These are phyloP conservation scores for Alouatta caraya DNA, from an alignment of 2,797 vertebrate genomes.

Conservation along the genomic window DNA sequence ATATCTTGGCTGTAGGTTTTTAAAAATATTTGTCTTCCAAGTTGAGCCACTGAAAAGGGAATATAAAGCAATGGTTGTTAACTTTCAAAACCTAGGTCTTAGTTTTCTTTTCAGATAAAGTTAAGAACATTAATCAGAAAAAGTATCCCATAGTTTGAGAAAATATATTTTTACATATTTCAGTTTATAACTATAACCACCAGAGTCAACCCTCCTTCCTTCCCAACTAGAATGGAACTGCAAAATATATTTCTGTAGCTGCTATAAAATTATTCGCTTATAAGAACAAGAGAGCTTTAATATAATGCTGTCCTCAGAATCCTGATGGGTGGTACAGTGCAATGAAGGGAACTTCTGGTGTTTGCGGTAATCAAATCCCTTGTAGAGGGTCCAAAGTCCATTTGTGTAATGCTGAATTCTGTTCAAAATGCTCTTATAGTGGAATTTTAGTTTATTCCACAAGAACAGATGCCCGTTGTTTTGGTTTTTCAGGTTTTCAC, in stretches of 20 bases:
- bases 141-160: not conserved
- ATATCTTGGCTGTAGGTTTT: not conserved
- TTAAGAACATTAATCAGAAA: not conserved
- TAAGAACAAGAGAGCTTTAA: not conserved
- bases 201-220: not conserved
- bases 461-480: conserved; percentile 41
- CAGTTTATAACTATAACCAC: not conserved
- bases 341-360: conserved; percentile 12
- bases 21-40: not conserved
- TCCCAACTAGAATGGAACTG: not conserved
- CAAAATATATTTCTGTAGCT: not conserved
- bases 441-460: conserved; percentile 16
- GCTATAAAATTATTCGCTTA: not conserved
- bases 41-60: not conserved
- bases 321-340: not conserved
- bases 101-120: not conserved
- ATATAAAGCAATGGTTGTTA: not conserved
- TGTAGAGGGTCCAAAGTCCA: not conserved
- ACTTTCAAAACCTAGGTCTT: not conserved
- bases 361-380: conserved; percentile 38
- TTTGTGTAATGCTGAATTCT: conserved; percentile 12
- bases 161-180: not conserved
- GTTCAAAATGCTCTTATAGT: not conserved
- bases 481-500: conserved; percentile 35
- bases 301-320: not conserved